Evolutionary conservation across 2,797 vertebrate genomes (phyloP).

Genomic region (Limosa lapponica): DNA sequence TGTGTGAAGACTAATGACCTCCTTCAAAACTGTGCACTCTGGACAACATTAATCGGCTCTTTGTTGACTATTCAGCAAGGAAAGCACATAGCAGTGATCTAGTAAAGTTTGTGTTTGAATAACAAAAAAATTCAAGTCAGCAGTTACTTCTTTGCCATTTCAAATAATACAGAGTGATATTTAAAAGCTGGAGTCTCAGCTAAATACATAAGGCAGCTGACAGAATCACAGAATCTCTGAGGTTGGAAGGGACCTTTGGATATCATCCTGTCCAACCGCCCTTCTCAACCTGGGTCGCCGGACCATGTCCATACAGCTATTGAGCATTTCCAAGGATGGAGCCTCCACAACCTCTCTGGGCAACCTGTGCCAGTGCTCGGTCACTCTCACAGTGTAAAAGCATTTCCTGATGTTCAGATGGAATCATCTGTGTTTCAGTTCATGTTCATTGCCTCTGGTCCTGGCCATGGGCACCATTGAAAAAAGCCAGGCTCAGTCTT

Average conservation of each 20-base stretch:
- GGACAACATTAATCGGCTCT: constrained; percentile 10
- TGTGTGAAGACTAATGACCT: neutral
- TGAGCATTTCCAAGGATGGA: neutral
- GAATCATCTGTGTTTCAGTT: neutral
- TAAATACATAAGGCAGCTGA: neutral
- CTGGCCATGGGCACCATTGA: neutral
- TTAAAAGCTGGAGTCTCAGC: constrained; percentile 12
- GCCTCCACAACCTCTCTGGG: neutral
- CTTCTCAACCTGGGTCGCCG: neutral
- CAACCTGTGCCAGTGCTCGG: neutral
- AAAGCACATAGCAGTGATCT: neutral
- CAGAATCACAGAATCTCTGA: neutral
- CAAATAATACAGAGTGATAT: neutral
- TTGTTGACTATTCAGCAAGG: constrained; percentile 41
- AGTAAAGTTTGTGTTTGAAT: constrained; percentile 12
- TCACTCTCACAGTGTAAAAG: neutral
- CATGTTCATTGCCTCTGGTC: neutral
- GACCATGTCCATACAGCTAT: neutral
- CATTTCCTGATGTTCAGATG: neutral
- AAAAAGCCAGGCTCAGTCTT: neutral
- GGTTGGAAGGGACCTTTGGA: neutral
- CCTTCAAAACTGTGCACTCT: constrained; percentile 8
- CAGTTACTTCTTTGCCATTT: neutral
- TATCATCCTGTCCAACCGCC: neutral
- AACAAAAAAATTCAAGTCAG: constrained; percentile 1